Conservation (phyloP, 1,140 invertebrate species). For the Drosophila serrata region DNA sequence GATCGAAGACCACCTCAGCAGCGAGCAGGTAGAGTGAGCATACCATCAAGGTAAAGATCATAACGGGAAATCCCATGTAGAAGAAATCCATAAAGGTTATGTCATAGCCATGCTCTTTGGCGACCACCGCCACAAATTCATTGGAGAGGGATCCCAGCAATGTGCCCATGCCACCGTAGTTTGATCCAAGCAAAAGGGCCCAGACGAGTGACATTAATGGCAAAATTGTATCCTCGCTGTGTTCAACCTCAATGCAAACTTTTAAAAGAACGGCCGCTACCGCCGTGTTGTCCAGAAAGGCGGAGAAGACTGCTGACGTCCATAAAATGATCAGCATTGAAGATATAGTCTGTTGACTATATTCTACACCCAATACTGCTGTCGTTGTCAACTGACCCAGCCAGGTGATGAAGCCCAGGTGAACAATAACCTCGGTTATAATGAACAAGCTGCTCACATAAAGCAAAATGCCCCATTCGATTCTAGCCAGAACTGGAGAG, state of each 20-base stretch:
- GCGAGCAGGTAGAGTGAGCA: conserved; percentile 89
- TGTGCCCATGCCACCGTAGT: conserved; percentile 92
- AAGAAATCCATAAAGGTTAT: conserved; percentile 87
- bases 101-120: conserved; percentile 91
- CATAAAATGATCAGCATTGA: conserved; percentile 90
- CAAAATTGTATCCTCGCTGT: conserved; percentile 87
- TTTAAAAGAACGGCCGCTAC: conserved; percentile 92
- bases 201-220: conserved; percentile 90
- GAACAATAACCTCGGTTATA: conserved; percentile 90
- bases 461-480: conserved; percentile 92
- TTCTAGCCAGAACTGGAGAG: conserved; percentile 88
- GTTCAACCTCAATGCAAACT: conserved; percentile 87
- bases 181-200: conserved; percentile 90
- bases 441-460: conserved; percentile 92
- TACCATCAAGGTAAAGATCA: conserved; percentile 88
- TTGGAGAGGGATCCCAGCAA: conserved; percentile 92
- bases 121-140: conserved; percentile 91
- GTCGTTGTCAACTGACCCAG: conserved; percentile 88
- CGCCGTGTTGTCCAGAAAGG: conserved; percentile 92
- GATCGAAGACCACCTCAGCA: conserved; percentile 87
- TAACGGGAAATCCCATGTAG: conserved; percentile 91
- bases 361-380: conserved; percentile 87
- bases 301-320: conserved; percentile 90
- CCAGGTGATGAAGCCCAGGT: conserved; percentile 89
- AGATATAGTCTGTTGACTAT: conserved; percentile 87